These are phyloP conservation scores for Tetragonisca angustula DNA, from an alignment of 2,888 invertebrate genomes.

Conservation along the genomic window DNA sequence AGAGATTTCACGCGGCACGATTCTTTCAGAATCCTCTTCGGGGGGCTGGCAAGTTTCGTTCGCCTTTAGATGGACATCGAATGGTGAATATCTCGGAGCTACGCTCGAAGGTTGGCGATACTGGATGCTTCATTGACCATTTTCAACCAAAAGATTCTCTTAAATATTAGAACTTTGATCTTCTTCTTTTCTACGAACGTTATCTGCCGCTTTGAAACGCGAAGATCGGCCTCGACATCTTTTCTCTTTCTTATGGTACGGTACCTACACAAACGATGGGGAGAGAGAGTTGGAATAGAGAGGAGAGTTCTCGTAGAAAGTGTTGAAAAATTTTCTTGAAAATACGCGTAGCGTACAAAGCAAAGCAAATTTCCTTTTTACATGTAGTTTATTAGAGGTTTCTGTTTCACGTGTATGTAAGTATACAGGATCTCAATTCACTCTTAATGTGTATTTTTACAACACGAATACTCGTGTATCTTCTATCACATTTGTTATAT, in stretches of 20 bases:
- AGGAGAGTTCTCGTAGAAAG: no score
- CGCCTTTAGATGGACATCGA: background rate
- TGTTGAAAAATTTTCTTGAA: no score
- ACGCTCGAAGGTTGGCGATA: conserved; percentile 9
- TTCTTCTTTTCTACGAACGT: background rate
- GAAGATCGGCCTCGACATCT: background rate
- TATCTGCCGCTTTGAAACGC: background rate
- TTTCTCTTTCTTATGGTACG: background rate
- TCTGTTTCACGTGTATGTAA: no score
- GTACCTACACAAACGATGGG: no score
- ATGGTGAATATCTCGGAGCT: conserved; percentile 5
- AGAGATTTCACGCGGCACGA: background rate
- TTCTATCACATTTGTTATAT: no score
- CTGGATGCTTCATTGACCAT: background rate
- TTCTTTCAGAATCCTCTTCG: conserved; percentile 3
- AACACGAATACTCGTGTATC: no score
- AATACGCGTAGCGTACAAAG: no score
- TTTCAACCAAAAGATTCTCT: background rate
- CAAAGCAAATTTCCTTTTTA: no score
- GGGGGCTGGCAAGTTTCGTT: background rate
- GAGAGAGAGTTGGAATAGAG: no score
- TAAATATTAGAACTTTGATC: conserved; percentile 20
- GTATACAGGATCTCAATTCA: no score
- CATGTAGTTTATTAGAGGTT: no score
- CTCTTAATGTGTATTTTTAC: no score